phyloP scores from a whole-genome alignment of 2,113 vertebrate genomes.

The Calidris pygmaea region DNA sequence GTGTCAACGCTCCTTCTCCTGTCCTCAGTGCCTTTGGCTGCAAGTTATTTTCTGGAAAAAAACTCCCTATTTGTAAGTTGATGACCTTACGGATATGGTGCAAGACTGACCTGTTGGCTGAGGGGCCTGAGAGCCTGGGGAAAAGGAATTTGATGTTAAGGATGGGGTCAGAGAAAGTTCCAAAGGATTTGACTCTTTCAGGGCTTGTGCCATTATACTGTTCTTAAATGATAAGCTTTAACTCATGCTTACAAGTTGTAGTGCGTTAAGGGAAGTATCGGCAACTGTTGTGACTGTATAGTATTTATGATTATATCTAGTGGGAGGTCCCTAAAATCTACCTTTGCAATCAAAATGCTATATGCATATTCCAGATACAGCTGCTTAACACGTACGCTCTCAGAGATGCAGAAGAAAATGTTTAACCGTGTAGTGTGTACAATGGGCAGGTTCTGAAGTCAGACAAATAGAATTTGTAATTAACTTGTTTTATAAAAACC shows the following conservation, averaged over 20 bases:
- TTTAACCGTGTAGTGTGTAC: neutral
- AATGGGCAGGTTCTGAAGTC: neutral
- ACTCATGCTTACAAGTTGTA: neutral
- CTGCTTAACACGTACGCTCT: neutral
- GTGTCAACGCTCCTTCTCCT: neutral
- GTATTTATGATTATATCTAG: neutral
- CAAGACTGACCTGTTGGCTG: neutral
- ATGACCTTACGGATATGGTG: neutral
- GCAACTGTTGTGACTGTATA: neutral
- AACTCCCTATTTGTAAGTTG: neutral
- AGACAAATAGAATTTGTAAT: neutral
- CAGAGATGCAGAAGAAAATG: neutral
- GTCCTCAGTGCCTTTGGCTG: neutral
- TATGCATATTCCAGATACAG: neutral
- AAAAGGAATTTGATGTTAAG: neutral
- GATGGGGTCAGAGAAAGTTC: neutral
- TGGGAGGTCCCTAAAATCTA: neutral
- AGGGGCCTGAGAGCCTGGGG: neutral
- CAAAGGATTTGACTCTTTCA: neutral
- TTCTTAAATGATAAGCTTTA: neutral
- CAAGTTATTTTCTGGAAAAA: neutral
- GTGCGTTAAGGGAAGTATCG: neutral
- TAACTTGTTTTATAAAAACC: neutral
- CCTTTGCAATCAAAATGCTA: neutral
- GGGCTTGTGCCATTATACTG: neutral